Conservation (phyloP, 2,797 vertebrate species). For the Lerista edwardsae region DNA sequence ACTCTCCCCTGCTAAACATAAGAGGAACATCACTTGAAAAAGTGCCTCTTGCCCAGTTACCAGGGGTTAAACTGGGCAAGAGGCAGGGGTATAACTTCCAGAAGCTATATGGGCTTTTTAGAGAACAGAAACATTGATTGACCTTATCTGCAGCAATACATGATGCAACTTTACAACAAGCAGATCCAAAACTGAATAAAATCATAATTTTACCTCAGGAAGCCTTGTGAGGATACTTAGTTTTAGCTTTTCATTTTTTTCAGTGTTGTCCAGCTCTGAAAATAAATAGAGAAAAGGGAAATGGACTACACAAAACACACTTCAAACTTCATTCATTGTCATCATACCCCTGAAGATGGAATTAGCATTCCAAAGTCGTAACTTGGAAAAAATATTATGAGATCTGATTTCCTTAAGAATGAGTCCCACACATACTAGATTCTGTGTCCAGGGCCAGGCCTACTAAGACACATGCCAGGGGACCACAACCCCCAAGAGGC, state of each 20-base stretch:
- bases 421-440: neutral
- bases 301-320: neutral
- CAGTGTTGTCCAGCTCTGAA: slow-evolving; percentile 83
- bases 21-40: too few relatives aligned
- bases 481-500: too few relatives aligned
- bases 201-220: slow-evolving; percentile 82
- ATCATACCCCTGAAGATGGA: neutral
- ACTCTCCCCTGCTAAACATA: too few relatives aligned
- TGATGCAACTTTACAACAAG: neutral
- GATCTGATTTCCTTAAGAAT: neutral
- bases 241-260: slow-evolving; percentile 88
- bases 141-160: neutral
- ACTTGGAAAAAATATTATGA: neutral
- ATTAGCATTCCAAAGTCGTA: neutral
- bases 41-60: too few relatives aligned
- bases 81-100: neutral
- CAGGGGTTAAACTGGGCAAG: too few relatives aligned
- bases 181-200: slow-evolving; percentile 25
- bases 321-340: neutral
- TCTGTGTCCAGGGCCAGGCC: neutral
- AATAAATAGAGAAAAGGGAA: neutral
- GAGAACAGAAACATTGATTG: neutral
- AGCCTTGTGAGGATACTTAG: slow-evolving; percentile 89
- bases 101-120: neutral
- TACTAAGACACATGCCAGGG: neutral